These are phyloP conservation scores for Lithophane semibrunnea DNA, from an alignment of 2,888 invertebrate species.

Conservation along the genomic window DNA sequence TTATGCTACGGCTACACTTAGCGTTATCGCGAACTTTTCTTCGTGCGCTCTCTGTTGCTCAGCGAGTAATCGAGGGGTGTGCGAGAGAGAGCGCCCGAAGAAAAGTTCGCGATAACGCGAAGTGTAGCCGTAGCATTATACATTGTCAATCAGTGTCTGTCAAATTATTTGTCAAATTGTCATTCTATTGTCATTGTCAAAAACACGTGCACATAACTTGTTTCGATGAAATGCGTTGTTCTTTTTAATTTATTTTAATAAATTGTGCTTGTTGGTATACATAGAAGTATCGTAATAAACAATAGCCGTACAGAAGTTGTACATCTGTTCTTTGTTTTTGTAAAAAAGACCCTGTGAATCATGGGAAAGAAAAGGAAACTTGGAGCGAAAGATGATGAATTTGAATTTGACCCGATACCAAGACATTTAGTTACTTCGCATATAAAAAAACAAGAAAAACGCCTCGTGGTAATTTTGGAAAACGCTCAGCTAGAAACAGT, in stretches of 20 bases:
- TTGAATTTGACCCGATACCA: slow-evolving; percentile 94
- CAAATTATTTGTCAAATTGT: no score
- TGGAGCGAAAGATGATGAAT: slow-evolving; percentile 91
- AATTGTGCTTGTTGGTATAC: neutral
- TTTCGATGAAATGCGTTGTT: neutral
- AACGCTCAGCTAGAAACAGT: slow-evolving; percentile 98
- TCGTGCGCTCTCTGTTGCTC: no score
- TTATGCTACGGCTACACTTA: no score
- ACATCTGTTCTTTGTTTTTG: neutral
- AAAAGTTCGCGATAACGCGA: no score
- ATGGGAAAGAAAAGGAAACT: slow-evolving; percentile 89
- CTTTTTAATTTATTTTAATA: neutral
- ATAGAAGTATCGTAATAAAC: neutral
- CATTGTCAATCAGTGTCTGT: neutral
- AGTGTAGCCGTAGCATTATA: no score
- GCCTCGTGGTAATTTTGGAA: slow-evolving; percentile 97
- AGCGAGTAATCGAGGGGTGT: no score
- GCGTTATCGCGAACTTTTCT: no score
- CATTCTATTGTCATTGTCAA: slow-evolving; percentile 8
- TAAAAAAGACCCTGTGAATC: neutral
- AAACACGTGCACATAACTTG: slow-evolving; percentile 13
- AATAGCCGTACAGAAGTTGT: neutral
- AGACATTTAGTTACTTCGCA: slow-evolving; percentile 95
- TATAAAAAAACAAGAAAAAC: slow-evolving; percentile 95
- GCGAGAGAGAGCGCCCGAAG: no score